phyloP scores from a whole-genome alignment of 2,113 vertebrate genomes.

The Alces alces region DNA sequence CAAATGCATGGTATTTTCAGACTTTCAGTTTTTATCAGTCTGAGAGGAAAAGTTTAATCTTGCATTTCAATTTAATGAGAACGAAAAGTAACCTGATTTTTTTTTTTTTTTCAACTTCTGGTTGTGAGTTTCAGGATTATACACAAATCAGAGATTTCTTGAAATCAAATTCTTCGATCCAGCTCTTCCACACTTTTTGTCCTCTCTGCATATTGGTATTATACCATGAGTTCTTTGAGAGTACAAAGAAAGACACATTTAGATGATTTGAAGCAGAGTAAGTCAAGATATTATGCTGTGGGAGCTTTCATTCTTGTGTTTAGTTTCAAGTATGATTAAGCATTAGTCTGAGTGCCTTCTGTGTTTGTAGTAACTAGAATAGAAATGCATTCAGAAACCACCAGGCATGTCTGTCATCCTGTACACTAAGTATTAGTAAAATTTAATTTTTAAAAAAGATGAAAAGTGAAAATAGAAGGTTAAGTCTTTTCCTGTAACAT shows the following conservation, averaged over 20 bases:
- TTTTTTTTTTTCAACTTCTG: background rate
- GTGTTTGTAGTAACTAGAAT: background rate
- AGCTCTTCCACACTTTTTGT: background rate
- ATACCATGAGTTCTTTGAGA: background rate
- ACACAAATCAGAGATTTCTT: constrained; percentile 19
- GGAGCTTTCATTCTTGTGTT: background rate
- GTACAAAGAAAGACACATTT: background rate
- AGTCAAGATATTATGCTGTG: background rate
- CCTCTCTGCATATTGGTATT: background rate
- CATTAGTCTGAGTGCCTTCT: background rate
- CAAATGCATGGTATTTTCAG: background rate
- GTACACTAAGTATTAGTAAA: background rate
- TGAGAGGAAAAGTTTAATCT: background rate
- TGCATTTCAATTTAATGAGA: background rate
- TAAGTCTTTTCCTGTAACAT: background rate
- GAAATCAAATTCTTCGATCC: background rate
- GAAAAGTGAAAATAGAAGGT: background rate
- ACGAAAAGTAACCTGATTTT: background rate
- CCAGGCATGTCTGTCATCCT: background rate
- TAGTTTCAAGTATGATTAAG: background rate
- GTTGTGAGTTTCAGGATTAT: background rate
- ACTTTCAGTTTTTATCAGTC: background rate
- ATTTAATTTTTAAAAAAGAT: background rate
- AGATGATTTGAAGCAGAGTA: background rate
- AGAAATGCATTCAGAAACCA: background rate